Evolutionary conservation across 2,888 invertebrate species (phyloP), one percentile per base, ranked within the genome.

Genomic region (Acronicta psi): DNA sequence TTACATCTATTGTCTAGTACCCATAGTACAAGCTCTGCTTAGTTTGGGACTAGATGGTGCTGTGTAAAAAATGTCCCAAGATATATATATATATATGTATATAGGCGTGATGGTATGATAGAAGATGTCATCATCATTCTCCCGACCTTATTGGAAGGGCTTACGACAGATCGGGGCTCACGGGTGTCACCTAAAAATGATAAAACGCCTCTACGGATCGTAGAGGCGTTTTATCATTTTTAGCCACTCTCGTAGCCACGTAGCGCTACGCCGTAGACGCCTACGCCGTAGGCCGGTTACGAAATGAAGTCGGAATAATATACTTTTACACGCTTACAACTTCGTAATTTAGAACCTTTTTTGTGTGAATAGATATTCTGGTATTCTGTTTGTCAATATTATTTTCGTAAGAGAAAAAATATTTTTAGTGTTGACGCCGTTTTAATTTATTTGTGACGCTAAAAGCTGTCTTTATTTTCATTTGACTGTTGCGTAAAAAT

Each of bases 81-180:
- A n/a, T n/a, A n/a, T n/a, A n/a, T n/a, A n/a, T n/a, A n/a, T n/a
- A n/a, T n/a, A n/a, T n/a, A n/a, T n/a, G n/a, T n/a, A n/a, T n/a
- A n/a, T n/a, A n/a, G n/a, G n/a, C n/a, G n/a, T n/a, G n/a, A n/a
- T 76, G 72, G 74, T 76, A 72, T 72, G 69, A 61, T 55, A 57
- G 60, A 59, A 68, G 58, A 64, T 67, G 64, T 59, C 62, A 56
- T 70, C 60, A 63, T 66, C 66, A 60, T 61, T 70, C 46, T 59
- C 16, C 50, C 44, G 52, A 63, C 59, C 64, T 63, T 63, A 64
- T 61, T 63, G 69, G 59, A 58, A 58, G 54, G 65, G 65, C 73
- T 70, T 60, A 75, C 72, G 64, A 60, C 46, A 49, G 68, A 74
- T 69, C 58, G 47, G 45, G 65, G 64, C 63, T 69, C 59, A 68